phyloP scores from a whole-genome alignment of 2,888 invertebrate genomes.

The Acronicta psi region DNA sequence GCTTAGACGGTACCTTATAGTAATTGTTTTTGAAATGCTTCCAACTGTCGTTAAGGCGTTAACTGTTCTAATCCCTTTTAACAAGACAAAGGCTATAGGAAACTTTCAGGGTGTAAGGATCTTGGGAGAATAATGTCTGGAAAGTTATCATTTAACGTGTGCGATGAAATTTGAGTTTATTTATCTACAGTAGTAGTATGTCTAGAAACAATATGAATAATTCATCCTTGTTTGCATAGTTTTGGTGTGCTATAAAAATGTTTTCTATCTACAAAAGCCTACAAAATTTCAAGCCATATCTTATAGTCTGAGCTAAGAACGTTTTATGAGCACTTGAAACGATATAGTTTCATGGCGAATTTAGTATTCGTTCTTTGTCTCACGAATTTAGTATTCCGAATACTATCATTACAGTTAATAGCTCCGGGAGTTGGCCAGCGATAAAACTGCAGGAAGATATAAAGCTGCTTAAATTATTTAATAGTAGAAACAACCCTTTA shows the following conservation, averaged over 20 bases:
- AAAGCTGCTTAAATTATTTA: conserved; percentile 36
- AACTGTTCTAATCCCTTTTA: background rate
- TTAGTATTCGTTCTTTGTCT: conserved; percentile 28
- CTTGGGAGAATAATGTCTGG: background rate
- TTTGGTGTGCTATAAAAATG: no score
- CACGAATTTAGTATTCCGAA: conserved; percentile 41
- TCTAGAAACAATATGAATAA: background rate
- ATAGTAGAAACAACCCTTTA: conserved; percentile 12
- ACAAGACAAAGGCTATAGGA: background rate
- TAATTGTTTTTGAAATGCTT: conserved; percentile 5
- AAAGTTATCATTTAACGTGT: background rate
- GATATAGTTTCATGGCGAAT: conserved; percentile 16
- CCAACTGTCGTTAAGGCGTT: background rate
- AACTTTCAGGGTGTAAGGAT: background rate
- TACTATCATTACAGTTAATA: conserved; percentile 48
- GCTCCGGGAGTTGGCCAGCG: conserved; percentile 36
- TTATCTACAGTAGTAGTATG: background rate
- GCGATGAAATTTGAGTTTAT: background rate
- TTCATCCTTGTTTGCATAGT: no score
- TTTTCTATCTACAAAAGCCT: no score
- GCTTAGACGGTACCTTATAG: background rate
- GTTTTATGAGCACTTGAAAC: conserved; percentile 44
- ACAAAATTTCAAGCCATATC: conserved; percentile 21
- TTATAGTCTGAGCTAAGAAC: conserved; percentile 14
- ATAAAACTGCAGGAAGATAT: conserved; percentile 42